These are phyloP conservation scores for Cherax quadricarinatus DNA, from an alignment of 1,140 invertebrate genomes.

Conservation along the genomic window DNA sequence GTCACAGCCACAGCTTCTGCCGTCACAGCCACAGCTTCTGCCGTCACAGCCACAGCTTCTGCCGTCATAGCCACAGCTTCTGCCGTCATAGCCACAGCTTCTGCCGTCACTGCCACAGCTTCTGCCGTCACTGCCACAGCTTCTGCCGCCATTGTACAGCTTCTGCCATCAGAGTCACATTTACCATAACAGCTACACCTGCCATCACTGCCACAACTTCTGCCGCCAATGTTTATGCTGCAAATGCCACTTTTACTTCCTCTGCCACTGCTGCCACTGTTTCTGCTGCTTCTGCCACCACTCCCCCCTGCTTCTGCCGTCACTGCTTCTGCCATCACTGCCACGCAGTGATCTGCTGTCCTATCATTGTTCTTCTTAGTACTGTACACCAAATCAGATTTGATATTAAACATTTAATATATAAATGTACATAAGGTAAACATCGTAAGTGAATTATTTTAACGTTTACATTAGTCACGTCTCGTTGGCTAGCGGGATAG, in stretches of 20 bases:
- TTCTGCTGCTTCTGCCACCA: not conserved
- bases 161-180: not conserved
- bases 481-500: not conserved
- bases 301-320: not conserved
- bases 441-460: no score
- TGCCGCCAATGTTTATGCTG: not conserved
- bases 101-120: not conserved
- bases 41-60: not conserved
- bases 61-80: not conserved
- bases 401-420: no score
- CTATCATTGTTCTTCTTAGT: not conserved
- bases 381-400: no score
- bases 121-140: no score
- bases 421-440: no score
- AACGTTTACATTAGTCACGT: no score
- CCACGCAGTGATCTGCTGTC: not conserved
- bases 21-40: not conserved
- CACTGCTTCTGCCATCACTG: not conserved
- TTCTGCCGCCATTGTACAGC: not conserved
- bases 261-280: not conserved
- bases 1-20: no score
- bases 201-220: not conserved
- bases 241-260: not conserved
- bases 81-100: not conserved
- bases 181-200: not conserved